phyloP scores from a whole-genome alignment of 1,140 invertebrate species.

The Heliconius himera region DNA sequence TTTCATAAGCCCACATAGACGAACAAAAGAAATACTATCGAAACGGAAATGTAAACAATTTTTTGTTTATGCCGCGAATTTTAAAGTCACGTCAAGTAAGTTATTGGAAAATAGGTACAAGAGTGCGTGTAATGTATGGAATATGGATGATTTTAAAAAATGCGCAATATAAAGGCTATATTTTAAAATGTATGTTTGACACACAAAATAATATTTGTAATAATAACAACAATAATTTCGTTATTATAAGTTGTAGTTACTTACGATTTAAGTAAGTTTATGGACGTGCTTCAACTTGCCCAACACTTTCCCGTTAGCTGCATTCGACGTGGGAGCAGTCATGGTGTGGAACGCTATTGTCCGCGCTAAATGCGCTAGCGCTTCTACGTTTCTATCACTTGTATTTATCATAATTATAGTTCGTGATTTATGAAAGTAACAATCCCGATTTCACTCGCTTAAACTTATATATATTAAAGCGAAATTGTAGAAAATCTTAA shows the following conservation, averaged over 20 bases:
- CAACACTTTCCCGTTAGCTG: slow-evolving; percentile 28
- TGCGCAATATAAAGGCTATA: too few relatives aligned
- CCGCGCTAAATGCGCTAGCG: slow-evolving; percentile 15
- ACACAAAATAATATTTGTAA: too few relatives aligned
- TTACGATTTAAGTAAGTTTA: not conserved
- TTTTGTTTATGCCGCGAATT: not conserved
- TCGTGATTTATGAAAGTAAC: slow-evolving; percentile 1
- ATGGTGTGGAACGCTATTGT: slow-evolving; percentile 23
- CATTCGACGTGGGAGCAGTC: slow-evolving; percentile 28
- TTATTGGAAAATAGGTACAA: slow-evolving; percentile 24
- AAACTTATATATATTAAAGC: too few relatives aligned
- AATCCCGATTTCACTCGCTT: too few relatives aligned
- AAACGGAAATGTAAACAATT: not conserved
- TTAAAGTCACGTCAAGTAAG: not conserved
- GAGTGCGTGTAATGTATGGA: slow-evolving; percentile 54
- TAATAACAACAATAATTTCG: not conserved
- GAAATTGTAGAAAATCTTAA: too few relatives aligned
- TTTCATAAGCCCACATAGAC: not conserved
- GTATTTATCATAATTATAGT: not conserved
- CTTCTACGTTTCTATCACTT: not conserved
- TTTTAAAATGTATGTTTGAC: too few relatives aligned
- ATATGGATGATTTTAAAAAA: too few relatives aligned
- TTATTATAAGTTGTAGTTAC: not conserved
- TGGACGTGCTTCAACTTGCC: slow-evolving; percentile 20
- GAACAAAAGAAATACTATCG: not conserved